Conservation (phyloP, 2,113 vertebrate genomes). For the Scomber scombrus region DNA sequence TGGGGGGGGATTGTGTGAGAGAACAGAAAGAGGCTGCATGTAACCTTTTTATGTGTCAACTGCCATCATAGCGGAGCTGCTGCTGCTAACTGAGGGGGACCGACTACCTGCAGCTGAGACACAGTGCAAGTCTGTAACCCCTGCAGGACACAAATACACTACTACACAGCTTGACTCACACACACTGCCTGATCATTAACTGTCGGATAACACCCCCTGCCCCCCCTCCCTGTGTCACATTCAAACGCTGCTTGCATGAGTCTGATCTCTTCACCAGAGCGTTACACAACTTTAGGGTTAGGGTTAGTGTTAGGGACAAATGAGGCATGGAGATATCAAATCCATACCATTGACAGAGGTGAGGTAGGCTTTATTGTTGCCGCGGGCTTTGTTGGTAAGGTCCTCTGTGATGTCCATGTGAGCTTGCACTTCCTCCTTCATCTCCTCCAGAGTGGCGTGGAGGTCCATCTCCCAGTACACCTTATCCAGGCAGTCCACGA, state of each 20-base stretch:
- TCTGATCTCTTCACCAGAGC: not conserved
- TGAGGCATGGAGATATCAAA: not conserved
- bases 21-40: slow-evolving; percentile 12
- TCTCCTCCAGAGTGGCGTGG: slow-evolving; percentile 91
- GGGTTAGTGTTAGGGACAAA: not conserved
- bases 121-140: not conserved
- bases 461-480: slow-evolving; percentile 97
- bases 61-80: slow-evolving; percentile 21
- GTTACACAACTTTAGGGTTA: not conserved
- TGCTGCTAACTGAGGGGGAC: not conserved
- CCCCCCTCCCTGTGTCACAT: not conserved
- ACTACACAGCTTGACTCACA: not conserved
- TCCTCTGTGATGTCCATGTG: slow-evolving; percentile 98
- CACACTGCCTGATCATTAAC: not conserved
- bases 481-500: slow-evolving; percentile 91
- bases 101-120: not conserved
- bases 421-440: slow-evolving; percentile 92
- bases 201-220: not conserved
- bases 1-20: not conserved
- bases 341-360: slow-evolving; percentile 91
- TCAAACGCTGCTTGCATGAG: not conserved
- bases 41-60: slow-evolving; percentile 11
- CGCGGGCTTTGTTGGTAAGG: slow-evolving; percentile 95
- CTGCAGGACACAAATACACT: not conserved
- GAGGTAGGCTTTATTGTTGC: slow-evolving; percentile 94